Evolutionary conservation across 2,113 vertebrate species (phyloP), one percentile per base, ranked within the genome.

Genomic region (Bolborhynchus lineola): DNA sequence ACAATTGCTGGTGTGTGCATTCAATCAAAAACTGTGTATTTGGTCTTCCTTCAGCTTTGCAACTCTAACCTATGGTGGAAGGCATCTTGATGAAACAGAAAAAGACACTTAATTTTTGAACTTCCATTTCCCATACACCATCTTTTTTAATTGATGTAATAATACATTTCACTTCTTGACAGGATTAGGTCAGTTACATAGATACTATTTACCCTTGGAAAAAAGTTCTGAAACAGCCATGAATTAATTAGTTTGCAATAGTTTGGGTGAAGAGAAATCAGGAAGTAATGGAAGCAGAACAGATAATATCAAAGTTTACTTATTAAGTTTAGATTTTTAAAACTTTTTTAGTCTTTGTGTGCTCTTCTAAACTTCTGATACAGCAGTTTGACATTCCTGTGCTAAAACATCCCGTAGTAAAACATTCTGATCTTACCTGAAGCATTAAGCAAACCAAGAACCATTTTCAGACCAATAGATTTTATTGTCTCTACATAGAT

Each of bases 381-480:
- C 9, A n/a, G 17, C 74, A 85, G 20, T 52, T 82, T 75, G 64
- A 57, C 71, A 81, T 53, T 47, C 10, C 14, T 67, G 12, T 84
- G 65, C 29, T 57, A 67, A 50, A 83, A 55, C 29, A 35, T 90
- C 35, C 18, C 60, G 49, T 59, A 35, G 21, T 59, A 35, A 42
- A 82, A 50, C 35, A 35, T 90, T 42, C 25, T 69, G 50, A 9
- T 86, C 37, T 89, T 75, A 92, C 82, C 55, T 82, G 25, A 26
- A 82, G 52, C 20, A 50, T 57, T 86, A 44, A 23, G 4, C 18
- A 72, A 86, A 63, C 16, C 31, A 87, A 95, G 82, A 84, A 91
- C 52, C 8, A 82, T 95, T 97, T 97, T 94, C 96, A 97, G 65
- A 97, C 39, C 86, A 95, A 74, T 79, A 95, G 79, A 93, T 57